Evolutionary conservation across 2,888 invertebrate species (phyloP), one percentile per base, ranked within the genome.

Genomic region (Acanthococcus lagerstroemiae): DNA sequence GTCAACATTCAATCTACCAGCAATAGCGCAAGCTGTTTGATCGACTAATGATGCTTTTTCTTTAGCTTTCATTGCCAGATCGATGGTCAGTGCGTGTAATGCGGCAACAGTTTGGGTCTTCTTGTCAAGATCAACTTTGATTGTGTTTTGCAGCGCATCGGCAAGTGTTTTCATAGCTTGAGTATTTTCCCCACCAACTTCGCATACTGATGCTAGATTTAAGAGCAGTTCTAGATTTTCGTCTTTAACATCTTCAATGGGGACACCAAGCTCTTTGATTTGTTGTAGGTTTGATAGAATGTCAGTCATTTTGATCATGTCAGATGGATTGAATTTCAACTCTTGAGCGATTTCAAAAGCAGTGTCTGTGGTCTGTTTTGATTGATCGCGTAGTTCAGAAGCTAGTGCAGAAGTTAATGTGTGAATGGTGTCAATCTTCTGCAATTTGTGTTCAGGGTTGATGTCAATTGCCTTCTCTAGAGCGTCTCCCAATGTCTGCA

Each of bases 281-380:
- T 52, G 52, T 22, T 52, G 52, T 22, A 52, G 15, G 24, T 52
- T 52, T 1, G 21, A 22, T 9, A 52, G 24, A 22, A 52, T 52
- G 6, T 52, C 22, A 15, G 22, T 22, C 2, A 52, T 24, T 24
- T 52, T 52, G 4, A 12, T 24, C 3, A 77, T 76, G 0, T 74
- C 70, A 44, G 70, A 71, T 1, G 75, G 76, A 15, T 73, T 73
- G 2, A 77, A 67, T 12, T 76, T 75, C 0, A 77, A 71, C 57
- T 76, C 75, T 67, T 75, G 75, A 4, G 75, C 19, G 25, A 61
- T 61, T 61, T 61, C 45, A 25, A 15, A 27, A 21, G 48, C 61
- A 15, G 26, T 61, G n/a, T 61, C 50, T 4, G 25, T 25, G 25
- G 25, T 25, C 4, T 25, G 50, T 21, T 61, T 61, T 22, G 48